Evolutionary conservation across 2,797 vertebrate species (phyloP).

Genomic region (Eulemur rubriventer): DNA sequence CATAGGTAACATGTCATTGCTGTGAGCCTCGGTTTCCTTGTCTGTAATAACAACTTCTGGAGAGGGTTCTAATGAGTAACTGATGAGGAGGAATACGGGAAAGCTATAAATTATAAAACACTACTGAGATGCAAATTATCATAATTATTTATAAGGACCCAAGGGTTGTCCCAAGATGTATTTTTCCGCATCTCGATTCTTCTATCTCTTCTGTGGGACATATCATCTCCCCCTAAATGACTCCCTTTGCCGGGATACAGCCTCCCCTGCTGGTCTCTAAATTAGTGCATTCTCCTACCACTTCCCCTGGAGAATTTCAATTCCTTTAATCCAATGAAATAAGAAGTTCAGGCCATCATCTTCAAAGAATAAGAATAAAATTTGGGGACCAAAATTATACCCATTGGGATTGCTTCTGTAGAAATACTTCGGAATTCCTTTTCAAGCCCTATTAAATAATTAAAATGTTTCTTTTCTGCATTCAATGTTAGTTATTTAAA

Average conservation of each 20-base stretch:
- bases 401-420: constrained; percentile 75
- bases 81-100: neutral
- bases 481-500: constrained; percentile 80
- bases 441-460: constrained; percentile 82
- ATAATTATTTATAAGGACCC: constrained; percentile 61
- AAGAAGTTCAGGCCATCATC: constrained; percentile 75
- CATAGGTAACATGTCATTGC: neutral
- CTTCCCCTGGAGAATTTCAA: constrained; percentile 25
- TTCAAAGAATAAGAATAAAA: constrained; percentile 82
- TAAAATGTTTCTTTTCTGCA: constrained; percentile 80
- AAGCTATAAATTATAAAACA: constrained; percentile 14
- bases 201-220: constrained; percentile 51
- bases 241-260: constrained; percentile 47
- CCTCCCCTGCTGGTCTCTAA: constrained; percentile 73
- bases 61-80: neutral
- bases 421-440: constrained; percentile 81
- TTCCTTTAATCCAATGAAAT: constrained; percentile 76
- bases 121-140: neutral
- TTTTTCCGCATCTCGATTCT: constrained; percentile 43
- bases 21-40: constrained; percentile 47
- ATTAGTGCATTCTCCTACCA: constrained; percentile 25
- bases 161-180: neutral
- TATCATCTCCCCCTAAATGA: constrained; percentile 45
- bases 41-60: neutral
- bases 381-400: constrained; percentile 81